Base-by-base conservation (phyloP, 1,140 invertebrate genomes). In the Caenorhabditis elegans region DNA sequence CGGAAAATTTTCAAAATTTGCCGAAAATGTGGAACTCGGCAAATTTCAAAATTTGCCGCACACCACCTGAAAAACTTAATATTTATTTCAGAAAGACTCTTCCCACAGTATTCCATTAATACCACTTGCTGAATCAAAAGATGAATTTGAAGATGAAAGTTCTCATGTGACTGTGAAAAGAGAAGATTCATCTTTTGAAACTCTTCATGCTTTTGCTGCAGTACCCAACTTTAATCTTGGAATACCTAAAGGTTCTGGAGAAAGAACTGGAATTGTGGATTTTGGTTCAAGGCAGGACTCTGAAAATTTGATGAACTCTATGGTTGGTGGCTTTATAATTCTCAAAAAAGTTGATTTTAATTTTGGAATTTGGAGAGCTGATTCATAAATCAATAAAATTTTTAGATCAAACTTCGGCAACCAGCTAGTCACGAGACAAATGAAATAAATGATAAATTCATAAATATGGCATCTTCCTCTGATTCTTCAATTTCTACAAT, bases 141-240 rank as follows among this genome's bases (percentile, higher is more conserved):
- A 70, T 43, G 60, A 70, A 22, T 36, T 70, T 4, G 34, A 70
- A 36, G 34, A 70, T 39, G 2, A n/a, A 39, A 70, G 31, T 39
- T 31, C 60, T 39, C 60, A 70, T 43, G 60, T 70, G 34, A 70
- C 60, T 4, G 60, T 70, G 3, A 70, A 70, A 70, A 36, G 60
- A 39, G 60, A 70, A 39, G 60, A 70, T 22, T 70, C 60, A 19
- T 70, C 60, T 17, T 70, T 70, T n/a, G 60, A 70, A 39, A 70
- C 60, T 22, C 60, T 70, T 70, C 60, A 70, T 39, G 60, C 60
- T 2, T 70, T 70, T 39, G 60, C 10, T 15, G 31, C 26, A 70
- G 60, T 70, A 31, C 60, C 60, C 19, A 70, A 70, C 17, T 70
- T 70, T 43, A 31, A 70, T 39, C 26, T 70, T 6, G 60, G 60